Base-by-base conservation (phyloP, 2,888 invertebrate species). In the Esperia sulphurella region DNA sequence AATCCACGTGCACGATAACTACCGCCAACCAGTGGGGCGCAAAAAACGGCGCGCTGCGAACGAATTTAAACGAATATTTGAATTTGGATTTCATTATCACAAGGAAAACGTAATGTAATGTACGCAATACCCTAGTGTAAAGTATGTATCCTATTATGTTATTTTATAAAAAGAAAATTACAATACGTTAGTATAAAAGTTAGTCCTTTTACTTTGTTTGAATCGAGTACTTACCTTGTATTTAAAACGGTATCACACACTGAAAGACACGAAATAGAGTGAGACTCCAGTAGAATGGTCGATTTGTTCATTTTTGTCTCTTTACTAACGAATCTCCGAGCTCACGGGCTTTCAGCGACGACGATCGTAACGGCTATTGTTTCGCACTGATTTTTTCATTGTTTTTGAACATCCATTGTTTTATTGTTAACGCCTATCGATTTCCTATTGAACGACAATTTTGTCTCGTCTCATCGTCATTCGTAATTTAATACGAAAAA, bases 331-430 rank as follows among this genome's bases (percentile, higher is more conserved):
- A 75, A 75, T 79, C 74, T 33, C 14, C 46, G 9, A 49, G 45
- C 38, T 45, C 45, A 45, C 31, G 44, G 68, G 70, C 71, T 76
- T 73, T 79, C 74, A 77, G 63, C 68, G 65, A 63, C 58, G 66
- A 69, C 58, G 66, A 69, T 73, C 65, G 66, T 61, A 70, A 63
- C 65, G 59, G 64, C 71, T 73, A 76, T 79, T 81, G 77, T 79
- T 74, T 75, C 68, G 62, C 55, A 55, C 62, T 59, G 49, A 63
- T 61, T 68, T 71, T 71, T 68, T 64, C 51, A 56, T 65, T 66
- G 58, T 65, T 68, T 69, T 59, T 49, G 42, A 47, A 46, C 53
- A 58, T 59, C 59, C 53, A 47, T 68, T 63, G 65, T 72, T 75
- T 74, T 68, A 61, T 70, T 67, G 57, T 54, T 21, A 61, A 66